Evolutionary conservation across 2,113 vertebrate genomes (phyloP), one percentile per base, ranked within the genome.

Genomic region (Terrapene triunguis): DNA sequence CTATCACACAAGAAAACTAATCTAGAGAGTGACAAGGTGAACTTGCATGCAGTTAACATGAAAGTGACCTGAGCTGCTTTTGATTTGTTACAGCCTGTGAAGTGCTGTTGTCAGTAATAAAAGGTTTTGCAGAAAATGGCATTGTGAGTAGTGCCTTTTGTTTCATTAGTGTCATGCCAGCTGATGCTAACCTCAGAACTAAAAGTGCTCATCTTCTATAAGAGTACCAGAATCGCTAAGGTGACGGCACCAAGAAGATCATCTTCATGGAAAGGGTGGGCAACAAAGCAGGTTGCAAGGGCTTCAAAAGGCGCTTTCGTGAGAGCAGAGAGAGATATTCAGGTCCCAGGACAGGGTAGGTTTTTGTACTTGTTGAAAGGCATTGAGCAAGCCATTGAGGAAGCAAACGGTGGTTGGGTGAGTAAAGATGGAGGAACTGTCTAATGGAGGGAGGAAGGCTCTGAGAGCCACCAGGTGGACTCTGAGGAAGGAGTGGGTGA

Each of bases 21-120:
- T 89, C 25, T 91, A 95, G 88, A 54, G 62, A 93, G 92, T 62
- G 9, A 38, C 2, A 93, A 24, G 83, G 44, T 80, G 42, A 97
- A 14, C 32, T 1, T 14, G 8, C 11, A 22, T 10, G 47, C 80
- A 95, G 55, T 76, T 95, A 95, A 85, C 16, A 94, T 96, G 50
- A 78, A 51, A 38, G 90, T 69, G 42, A 42, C 69, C 35, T 22
- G 21, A 85, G 27, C 69, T 38, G 12, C 50, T 24, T 69, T 84
- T 57, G 88, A 93, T 92, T 95, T 94, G 89, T 78, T 85, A 72
- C 2, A 51, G 48, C 6, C 51, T 69, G 85, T 55, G 17, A 47
- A 19, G 89, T 89, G 48, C 79, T 82, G 59, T 25, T 84, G 82
- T n/a, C 76, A 83, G 7, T 25, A 74, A 32, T 50, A 76, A 90